Percentiles rank a stretch among this genome's conserved stretches.
Conservation (phyloP, 2,797 vertebrate genomes). For the Anabas testudineus region DNA sequence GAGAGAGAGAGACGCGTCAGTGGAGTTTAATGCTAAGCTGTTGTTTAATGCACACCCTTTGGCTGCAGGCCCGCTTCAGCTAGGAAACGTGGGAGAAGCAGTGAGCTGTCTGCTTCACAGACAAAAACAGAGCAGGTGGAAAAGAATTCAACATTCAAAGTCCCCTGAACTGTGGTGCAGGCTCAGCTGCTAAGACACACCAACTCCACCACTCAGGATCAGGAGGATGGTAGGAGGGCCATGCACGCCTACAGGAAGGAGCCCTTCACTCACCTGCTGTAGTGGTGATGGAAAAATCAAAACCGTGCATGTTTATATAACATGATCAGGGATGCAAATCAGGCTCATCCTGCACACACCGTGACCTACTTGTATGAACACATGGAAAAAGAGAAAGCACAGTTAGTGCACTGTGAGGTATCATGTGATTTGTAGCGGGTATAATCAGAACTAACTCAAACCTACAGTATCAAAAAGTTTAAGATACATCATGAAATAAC, state of each 20-base stretch:
- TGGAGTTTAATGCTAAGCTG: slow-evolving; percentile 60
- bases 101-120: too few relatives aligned
- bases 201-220: background rate
- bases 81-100: slow-evolving; percentile 18
- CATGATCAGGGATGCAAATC: slow-evolving; percentile 23
- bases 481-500: background rate
- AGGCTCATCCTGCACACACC: slow-evolving; percentile 1
- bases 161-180: background rate
- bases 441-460: slow-evolving; percentile 13
- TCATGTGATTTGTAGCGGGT: too few relatives aligned
- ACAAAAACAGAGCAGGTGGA: slow-evolving; percentile 15
- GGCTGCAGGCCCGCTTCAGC: slow-evolving; percentile 28
- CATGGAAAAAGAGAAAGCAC: too few relatives aligned
- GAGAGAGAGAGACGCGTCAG: slow-evolving; percentile 45
- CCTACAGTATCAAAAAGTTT: slow-evolving; percentile 12
- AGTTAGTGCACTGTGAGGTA: too few relatives aligned
- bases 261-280: too few relatives aligned
- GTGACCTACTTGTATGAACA: background rate
- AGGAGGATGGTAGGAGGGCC: too few relatives aligned
- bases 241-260: too few relatives aligned
- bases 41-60: slow-evolving; percentile 48
- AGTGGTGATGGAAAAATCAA: slow-evolving; percentile 8
- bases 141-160: slow-evolving; percentile 4
- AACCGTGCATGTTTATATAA: slow-evolving; percentile 11
- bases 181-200: background rate